Evolutionary conservation across 37 sponge, comb jelly and placozoan species (phyloP).

Genomic region (Beroe forskalii): DNA sequence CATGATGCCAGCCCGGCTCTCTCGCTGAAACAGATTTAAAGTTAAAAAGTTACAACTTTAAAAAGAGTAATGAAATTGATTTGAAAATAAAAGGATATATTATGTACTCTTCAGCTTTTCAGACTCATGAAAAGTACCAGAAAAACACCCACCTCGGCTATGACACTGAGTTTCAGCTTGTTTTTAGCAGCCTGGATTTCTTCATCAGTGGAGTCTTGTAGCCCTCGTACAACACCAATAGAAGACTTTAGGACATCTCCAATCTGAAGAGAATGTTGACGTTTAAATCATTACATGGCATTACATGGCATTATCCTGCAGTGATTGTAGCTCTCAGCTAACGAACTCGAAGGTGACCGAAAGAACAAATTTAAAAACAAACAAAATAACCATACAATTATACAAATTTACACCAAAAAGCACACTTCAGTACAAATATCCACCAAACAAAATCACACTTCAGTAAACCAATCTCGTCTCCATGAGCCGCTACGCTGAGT

Average conservation of each 20-base stretch:
- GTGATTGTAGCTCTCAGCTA: no score
- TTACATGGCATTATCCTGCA: no score
- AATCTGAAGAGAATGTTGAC: neutral
- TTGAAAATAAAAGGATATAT: neutral
- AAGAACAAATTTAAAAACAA: no score
- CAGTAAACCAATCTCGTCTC: slow-evolving; percentile 1
- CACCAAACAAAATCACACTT: no score
- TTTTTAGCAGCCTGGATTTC: slow-evolving; percentile 29
- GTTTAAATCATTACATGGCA: no score
- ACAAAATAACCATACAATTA: no score
- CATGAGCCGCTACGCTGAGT: slow-evolving; percentile 15
- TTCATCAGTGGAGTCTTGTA: neutral
- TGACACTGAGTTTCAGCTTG: slow-evolving; percentile 12
- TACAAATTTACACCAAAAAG: no score
- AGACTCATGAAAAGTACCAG: no score
- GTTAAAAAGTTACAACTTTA: neutral
- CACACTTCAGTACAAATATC: no score
- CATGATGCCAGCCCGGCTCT: neutral
- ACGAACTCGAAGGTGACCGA: no score
- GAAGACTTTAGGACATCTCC: slow-evolving; percentile 45
- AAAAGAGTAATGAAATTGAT: neutral
- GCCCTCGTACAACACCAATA: slow-evolving; percentile 24
- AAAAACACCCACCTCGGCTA: neutral
- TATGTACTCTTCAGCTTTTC: no score
- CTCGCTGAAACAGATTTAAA: neutral